A percentile compares a stretch with the other conserved stretches of the same genome.
Evolutionary conservation across 2,888 invertebrate genomes (phyloP).

Genomic region (Macaria notata): DNA sequence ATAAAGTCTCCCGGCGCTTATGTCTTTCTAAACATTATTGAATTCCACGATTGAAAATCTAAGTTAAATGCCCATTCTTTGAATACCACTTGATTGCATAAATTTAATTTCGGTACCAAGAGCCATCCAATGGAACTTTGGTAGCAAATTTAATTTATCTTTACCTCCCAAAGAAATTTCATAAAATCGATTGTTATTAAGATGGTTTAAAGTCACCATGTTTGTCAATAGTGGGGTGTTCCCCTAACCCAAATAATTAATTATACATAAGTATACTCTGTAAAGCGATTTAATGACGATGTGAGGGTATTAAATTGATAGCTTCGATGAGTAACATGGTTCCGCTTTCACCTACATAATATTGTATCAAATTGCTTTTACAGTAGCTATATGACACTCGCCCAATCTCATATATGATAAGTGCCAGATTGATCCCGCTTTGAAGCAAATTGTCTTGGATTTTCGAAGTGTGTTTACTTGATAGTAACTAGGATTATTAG

Average conservation of each 20-base stretch:
- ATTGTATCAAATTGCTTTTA: neutral
- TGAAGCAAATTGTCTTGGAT: too few species aligned
- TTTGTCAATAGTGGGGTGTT: conserved; percentile 8
- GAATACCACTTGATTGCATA: conserved; percentile 75
- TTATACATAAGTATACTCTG: too few species aligned
- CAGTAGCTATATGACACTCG: neutral
- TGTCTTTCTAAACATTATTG: conserved; percentile 52
- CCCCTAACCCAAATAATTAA: conserved; percentile 9
- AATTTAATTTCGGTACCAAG: conserved; percentile 77
- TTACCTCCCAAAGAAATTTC: conserved; percentile 64
- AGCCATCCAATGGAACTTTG: conserved; percentile 70
- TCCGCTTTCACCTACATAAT: conserved; percentile 3
- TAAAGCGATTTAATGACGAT: conserved; percentile 1
- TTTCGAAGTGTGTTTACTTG: too few species aligned
- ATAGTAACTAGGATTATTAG: too few species aligned
- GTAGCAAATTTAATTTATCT: conserved; percentile 80
- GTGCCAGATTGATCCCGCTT: too few species aligned
- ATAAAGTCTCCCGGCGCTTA: conserved; percentile 33
- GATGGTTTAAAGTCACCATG: conserved; percentile 62
- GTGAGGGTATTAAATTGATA: conserved; percentile 8
- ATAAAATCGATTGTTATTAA: conserved; percentile 73
- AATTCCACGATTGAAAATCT: conserved; percentile 65
- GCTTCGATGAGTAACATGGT: conserved; percentile 7
- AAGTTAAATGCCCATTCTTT: conserved; percentile 68
- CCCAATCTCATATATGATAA: too few species aligned